These are phyloP conservation scores for Noctua fimbriata DNA, from an alignment of 2,888 invertebrate genomes.

Conservation along the genomic window DNA sequence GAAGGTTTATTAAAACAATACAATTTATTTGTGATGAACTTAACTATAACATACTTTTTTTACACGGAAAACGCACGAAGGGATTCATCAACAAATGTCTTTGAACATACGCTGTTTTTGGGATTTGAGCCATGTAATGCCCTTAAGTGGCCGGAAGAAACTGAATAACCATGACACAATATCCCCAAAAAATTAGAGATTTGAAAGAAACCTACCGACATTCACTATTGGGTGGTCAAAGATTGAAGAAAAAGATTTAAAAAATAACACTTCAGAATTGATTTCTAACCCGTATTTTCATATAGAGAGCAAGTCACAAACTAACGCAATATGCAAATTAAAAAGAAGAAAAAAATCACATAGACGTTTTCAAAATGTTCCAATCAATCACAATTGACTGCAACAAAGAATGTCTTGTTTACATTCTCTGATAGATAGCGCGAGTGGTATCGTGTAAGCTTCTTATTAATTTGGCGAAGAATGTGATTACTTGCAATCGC, in stretches of 20 bases:
- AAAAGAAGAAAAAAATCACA: background rate
- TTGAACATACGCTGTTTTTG: no score
- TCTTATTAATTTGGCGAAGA: constrained; percentile 53
- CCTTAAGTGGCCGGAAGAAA: background rate
- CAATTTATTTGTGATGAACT: no score
- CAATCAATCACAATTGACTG: constrained; percentile 1
- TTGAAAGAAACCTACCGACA: background rate
- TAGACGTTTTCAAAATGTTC: constrained; percentile 8
- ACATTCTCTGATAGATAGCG: constrained; percentile 60
- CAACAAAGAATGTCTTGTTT: constrained; percentile 65
- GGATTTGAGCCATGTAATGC: no score
- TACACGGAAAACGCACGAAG: no score
- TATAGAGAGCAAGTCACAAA: background rate
- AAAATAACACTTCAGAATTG: background rate
- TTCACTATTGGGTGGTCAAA: background rate
- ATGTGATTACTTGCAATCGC: constrained; percentile 41
- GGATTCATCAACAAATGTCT: no score
- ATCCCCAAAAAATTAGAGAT: background rate
- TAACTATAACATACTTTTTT: no score
- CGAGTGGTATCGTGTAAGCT: constrained; percentile 41
- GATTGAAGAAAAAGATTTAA: background rate
- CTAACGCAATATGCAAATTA: background rate
- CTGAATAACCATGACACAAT: background rate
- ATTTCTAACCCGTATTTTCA: background rate
- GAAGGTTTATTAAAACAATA: no score